A percentile compares a stretch with the other conserved stretches of the same genome.
Evolutionary conservation across 2,797 vertebrate species (phyloP).

Genomic region (Mormyrops boulengeri): DNA sequence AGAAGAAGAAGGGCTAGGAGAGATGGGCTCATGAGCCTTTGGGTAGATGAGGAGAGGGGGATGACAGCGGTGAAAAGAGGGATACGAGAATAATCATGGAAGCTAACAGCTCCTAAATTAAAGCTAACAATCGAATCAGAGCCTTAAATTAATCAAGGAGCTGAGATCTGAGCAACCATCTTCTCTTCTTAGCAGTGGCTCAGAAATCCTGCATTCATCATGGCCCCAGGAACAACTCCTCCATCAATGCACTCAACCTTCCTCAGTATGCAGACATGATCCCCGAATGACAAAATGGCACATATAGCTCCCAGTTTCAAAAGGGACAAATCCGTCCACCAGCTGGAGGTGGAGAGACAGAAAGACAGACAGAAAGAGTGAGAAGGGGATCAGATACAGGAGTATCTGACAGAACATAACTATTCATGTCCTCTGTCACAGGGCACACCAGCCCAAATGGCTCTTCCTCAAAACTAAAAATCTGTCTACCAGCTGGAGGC

Average conservation of each 20-base stretch:
- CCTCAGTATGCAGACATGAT: no score
- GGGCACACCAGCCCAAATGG: slow-evolving; percentile 48
- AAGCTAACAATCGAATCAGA: background rate
- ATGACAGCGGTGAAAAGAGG: background rate
- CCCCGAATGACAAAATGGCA: background rate
- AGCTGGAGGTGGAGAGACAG: background rate
- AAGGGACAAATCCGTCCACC: slow-evolving; percentile 45
- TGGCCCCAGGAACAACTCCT: background rate
- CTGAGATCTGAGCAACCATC: background rate
- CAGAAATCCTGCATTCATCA: background rate
- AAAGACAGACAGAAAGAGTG: background rate
- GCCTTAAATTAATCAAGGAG: background rate
- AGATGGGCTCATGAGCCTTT: background rate
- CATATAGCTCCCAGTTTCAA: slow-evolving; percentile 44
- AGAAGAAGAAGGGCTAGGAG: background rate
- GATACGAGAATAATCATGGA: background rate
- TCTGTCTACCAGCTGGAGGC: background rate
- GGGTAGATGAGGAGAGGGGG: background rate
- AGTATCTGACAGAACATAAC: slow-evolving; percentile 52
- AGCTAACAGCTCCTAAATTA: background rate
- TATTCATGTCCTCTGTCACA: slow-evolving; percentile 41
- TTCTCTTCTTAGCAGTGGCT: background rate
- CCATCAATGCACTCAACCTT: background rate
- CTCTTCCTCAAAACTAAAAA: slow-evolving; percentile 69
- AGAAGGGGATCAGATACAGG: background rate